Conservation (phyloP, 64 coral and sea anemone species). For the Porites lutea region DNA sequence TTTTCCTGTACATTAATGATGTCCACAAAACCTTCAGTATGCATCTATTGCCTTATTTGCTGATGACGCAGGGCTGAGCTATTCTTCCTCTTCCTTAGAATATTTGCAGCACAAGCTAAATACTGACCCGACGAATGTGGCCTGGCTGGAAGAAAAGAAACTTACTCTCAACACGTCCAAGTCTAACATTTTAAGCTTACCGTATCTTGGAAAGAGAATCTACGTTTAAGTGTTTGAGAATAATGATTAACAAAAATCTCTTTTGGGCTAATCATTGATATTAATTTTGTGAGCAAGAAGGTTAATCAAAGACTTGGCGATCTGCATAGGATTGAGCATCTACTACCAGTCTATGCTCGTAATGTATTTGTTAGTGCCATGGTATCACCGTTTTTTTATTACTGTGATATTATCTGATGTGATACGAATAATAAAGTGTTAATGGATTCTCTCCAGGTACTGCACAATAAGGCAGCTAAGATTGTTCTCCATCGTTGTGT, state of each 20-base stretch:
- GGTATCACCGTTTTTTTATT: background rate
- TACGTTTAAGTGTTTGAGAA: background rate
- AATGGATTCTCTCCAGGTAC: background rate
- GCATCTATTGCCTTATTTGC: no score
- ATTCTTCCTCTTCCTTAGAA: no score
- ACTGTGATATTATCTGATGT: conserved; percentile 11
- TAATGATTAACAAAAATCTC: background rate
- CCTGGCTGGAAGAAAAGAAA: no score
- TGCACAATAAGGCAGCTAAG: conserved; percentile 1
- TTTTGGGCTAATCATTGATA: background rate
- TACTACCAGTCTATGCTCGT: background rate
- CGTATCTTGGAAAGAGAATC: background rate
- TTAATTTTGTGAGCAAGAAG: conserved; percentile 7
- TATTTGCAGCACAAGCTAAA: no score
- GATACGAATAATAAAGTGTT: background rate
- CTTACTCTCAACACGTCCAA: no score
- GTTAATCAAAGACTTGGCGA: conserved; percentile 5
- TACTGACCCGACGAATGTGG: no score
- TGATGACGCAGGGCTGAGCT: no score
- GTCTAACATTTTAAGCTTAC: background rate
- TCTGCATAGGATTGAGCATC: background rate
- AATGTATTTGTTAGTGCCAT: background rate
- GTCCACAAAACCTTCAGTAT: no score
- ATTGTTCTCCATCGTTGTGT: background rate
- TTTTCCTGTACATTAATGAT: no score